Percentiles rank a stretch among this genome's conserved stretches.
These are phyloP conservation scores for Cynaeus angustus DNA, from an alignment of 2,888 invertebrate species.

Conservation along the genomic window DNA sequence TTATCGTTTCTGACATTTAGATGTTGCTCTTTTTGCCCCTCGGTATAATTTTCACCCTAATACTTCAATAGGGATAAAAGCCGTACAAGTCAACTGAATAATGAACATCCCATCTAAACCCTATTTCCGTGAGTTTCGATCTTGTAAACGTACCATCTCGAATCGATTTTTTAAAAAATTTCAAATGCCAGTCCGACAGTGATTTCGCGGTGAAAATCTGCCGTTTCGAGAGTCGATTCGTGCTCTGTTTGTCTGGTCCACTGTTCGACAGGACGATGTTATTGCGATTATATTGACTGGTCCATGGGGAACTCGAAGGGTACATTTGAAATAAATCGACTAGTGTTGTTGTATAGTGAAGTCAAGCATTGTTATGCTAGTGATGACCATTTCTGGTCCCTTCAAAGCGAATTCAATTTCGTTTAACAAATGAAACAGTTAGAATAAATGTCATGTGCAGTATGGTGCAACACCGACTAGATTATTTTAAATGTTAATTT, in stretches of 20 bases:
- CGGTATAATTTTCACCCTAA: slow-evolving; percentile 64
- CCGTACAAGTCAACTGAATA: slow-evolving; percentile 49
- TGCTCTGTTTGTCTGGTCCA: slow-evolving; percentile 61
- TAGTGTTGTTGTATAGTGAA: slow-evolving; percentile 66
- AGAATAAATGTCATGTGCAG: slow-evolving; percentile 37
- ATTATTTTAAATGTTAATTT: slow-evolving; percentile 36
- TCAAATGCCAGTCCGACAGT: slow-evolving; percentile 23
- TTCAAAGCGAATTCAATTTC: slow-evolving; percentile 68
- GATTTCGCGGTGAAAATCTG: slow-evolving; percentile 3
- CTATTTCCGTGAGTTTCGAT: slow-evolving; percentile 13
- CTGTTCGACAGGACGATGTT: slow-evolving; percentile 69
- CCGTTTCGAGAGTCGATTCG: background rate
- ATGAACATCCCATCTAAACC: slow-evolving; percentile 34
- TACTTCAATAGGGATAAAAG: slow-evolving; percentile 59
- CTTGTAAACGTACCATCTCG: slow-evolving; percentile 17
- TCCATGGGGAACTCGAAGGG: slow-evolving; percentile 69
- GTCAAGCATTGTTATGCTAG: slow-evolving; percentile 70
- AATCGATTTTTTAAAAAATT: slow-evolving; percentile 35
- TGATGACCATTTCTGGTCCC: slow-evolving; percentile 70
- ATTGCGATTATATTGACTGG: slow-evolving; percentile 73
- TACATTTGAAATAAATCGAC: slow-evolving; percentile 72
- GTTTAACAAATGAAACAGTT: slow-evolving; percentile 59
- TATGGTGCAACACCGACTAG: slow-evolving; percentile 38
- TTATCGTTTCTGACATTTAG: slow-evolving; percentile 63
- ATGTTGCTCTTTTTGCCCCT: slow-evolving; percentile 64